Conservation (phyloP, 2,113 vertebrate genomes). For the Neotoma lepida region DNA sequence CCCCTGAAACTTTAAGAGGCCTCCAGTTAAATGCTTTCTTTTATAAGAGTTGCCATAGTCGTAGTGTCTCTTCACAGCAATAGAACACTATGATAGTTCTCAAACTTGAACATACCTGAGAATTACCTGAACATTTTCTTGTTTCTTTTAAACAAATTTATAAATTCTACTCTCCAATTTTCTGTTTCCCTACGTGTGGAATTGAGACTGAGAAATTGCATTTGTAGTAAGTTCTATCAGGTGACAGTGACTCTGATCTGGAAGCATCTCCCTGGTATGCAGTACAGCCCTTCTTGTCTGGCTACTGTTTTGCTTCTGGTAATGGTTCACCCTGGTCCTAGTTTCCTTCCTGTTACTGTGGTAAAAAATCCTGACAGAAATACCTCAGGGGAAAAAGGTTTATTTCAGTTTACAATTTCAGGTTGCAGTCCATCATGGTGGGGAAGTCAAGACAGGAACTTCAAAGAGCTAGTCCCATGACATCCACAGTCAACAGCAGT, state of each 20-base stretch:
- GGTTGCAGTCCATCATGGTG: too few relatives aligned
- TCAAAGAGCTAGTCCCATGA: neutral
- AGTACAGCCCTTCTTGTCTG: neutral
- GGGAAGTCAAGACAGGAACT: neutral
- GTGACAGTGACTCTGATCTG: neutral
- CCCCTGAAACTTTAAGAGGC: neutral
- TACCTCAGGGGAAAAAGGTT: neutral
- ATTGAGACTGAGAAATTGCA: neutral
- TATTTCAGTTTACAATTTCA: neutral
- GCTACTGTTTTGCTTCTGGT: neutral
- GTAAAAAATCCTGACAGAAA: neutral
- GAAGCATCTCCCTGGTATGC: neutral
- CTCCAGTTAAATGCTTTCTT: neutral
- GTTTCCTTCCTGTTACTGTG: neutral
- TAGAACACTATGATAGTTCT: neutral
- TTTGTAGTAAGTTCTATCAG: neutral
- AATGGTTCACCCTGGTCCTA: neutral
- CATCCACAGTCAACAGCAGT: neutral
- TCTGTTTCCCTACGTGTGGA: neutral
- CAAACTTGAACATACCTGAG: neutral
- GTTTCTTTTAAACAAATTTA: neutral
- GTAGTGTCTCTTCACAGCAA: neutral
- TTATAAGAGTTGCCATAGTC: neutral
- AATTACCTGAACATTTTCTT: neutral
- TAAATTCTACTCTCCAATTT: neutral